Evolutionary conservation across 2,888 invertebrate genomes (phyloP).

Genomic region (Rhogogaster chlorosoma): DNA sequence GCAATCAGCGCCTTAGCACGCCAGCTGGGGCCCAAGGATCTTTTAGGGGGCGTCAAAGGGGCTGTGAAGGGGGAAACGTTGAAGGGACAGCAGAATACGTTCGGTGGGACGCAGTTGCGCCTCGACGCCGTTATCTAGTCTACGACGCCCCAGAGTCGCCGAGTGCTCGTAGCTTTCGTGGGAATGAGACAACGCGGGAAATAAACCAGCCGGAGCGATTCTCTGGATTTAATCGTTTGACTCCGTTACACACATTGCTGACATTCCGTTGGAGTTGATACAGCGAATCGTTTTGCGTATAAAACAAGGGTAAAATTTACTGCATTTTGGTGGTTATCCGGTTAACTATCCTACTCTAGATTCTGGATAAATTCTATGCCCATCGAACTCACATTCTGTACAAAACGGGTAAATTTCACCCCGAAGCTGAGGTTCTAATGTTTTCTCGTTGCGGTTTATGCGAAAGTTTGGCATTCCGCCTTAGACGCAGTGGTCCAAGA

Average conservation of each 20-base stretch:
- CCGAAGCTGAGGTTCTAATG: background rate
- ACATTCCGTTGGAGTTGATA: background rate
- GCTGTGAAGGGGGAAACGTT: conserved; percentile 28
- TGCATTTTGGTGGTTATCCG: background rate
- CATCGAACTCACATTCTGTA: background rate
- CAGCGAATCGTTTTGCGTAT: background rate
- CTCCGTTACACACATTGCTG: background rate
- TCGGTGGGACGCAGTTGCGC: conserved; percentile 57
- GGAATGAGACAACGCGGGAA: conserved; percentile 41
- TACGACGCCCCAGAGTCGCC: conserved; percentile 59
- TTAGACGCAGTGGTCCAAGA: background rate
- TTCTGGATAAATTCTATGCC: background rate
- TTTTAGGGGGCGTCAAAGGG: conserved; percentile 55
- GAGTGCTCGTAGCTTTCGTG: conserved; percentile 43
- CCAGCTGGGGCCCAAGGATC: conserved; percentile 60
- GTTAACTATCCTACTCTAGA: background rate
- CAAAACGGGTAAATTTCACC: background rate
- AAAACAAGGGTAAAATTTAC: background rate
- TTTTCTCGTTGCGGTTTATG: conserved; percentile 8
- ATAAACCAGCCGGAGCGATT: conserved; percentile 38
- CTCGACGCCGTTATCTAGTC: conserved; percentile 61
- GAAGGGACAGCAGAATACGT: conserved; percentile 41
- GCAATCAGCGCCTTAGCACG: conserved; percentile 60
- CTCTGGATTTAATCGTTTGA: conserved; percentile 12
- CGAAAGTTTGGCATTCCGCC: background rate